Conservation (phyloP, 2,797 vertebrate genomes). For the Bradypus variegatus region DNA sequence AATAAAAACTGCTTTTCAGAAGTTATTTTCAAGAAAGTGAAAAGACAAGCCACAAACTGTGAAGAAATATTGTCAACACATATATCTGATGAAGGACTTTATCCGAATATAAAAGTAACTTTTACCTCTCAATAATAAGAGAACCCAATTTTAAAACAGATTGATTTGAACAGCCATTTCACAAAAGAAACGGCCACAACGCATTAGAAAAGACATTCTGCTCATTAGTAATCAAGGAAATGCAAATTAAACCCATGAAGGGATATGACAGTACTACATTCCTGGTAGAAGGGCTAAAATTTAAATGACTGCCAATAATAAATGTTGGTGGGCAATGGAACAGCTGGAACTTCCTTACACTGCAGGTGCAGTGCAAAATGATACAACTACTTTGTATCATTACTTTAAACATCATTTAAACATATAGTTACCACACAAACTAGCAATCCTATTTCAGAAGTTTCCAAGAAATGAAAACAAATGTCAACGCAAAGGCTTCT, state of each 20-base stretch:
- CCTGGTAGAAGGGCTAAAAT: not conserved
- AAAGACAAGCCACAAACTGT: not conserved
- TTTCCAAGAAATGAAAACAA: not conserved
- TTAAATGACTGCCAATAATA: not conserved
- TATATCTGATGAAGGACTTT: not conserved
- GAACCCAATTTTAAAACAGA: not conserved
- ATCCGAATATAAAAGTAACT: not conserved
- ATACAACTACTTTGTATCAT: no score
- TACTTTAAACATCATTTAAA: not conserved
- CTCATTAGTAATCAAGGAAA: not conserved
- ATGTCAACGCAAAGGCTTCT: not conserved
- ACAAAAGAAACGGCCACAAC: not conserved
- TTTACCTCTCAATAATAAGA: not conserved
- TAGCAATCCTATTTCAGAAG: not conserved
- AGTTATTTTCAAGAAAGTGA: not conserved
- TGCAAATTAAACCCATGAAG: not conserved
- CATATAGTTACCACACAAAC: not conserved
- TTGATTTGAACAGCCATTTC: not conserved
- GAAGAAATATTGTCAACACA: not conserved
- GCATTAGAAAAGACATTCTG: not conserved
- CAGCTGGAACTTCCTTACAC: not conserved
- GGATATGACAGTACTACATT: not conserved
- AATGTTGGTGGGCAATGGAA: not conserved
- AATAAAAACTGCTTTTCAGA: not conserved
- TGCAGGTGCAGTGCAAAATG: not conserved